phyloP scores from a whole-genome alignment of 2,888 invertebrate species.

The Tinea semifulvella region DNA sequence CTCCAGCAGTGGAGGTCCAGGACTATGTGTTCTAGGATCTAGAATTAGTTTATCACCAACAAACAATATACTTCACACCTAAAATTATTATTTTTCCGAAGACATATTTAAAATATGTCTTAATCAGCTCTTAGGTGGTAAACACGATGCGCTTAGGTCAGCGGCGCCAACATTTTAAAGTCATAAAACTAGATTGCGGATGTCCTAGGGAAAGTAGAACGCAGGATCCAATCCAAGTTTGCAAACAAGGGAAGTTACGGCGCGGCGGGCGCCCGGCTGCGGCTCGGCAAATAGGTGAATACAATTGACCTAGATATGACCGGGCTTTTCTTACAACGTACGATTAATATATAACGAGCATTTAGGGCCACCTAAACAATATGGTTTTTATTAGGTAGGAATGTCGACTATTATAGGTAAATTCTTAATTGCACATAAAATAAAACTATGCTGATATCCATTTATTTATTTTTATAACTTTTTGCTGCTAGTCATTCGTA shows the following conservation, averaged over 20 bases:
- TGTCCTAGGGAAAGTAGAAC: constrained; percentile 58
- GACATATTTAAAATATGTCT: constrained; percentile 25
- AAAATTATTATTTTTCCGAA: neutral
- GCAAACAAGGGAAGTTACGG: constrained; percentile 64
- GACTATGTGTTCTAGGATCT: too few species aligned
- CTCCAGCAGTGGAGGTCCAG: too few species aligned
- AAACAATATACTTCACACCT: neutral
- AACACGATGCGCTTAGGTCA: constrained; percentile 37
- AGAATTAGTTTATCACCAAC: neutral
- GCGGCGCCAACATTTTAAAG: constrained; percentile 51
- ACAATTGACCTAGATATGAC: too few species aligned
- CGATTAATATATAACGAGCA: too few species aligned
- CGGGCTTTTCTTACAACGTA: too few species aligned
- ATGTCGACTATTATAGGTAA: too few species aligned
- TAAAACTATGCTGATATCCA: too few species aligned
- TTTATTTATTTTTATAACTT: too few species aligned
- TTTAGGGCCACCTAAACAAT: too few species aligned
- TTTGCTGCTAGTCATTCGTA: too few species aligned
- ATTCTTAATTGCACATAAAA: too few species aligned
- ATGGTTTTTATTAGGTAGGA: too few species aligned
- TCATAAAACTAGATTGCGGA: constrained; percentile 62
- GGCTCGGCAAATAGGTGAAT: constrained; percentile 51
- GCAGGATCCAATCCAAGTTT: constrained; percentile 63
- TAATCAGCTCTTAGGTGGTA: constrained; percentile 23
- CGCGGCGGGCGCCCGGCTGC: constrained; percentile 28